These are phyloP conservation scores for Rhabdophis nuchalis DNA, from an alignment of 2,797 vertebrate genomes.

Conservation along the genomic window DNA sequence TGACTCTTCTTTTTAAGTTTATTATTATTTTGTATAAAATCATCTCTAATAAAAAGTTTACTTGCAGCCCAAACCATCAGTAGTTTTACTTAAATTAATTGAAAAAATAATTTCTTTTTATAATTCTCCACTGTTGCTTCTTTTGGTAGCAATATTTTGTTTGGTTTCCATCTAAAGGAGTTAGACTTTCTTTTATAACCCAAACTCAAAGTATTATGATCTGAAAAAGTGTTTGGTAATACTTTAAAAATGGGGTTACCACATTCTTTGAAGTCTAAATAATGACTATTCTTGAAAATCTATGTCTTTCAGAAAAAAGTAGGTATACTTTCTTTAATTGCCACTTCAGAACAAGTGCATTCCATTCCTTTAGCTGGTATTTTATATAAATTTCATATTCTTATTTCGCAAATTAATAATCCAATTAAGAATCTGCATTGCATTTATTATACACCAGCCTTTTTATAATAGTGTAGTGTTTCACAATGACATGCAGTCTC, in stretches of 20 bases:
- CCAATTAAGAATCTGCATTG: not conserved
- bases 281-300: not conserved
- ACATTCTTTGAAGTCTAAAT: not conserved
- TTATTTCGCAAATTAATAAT: not conserved
- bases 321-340: not conserved
- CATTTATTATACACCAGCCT: not conserved
- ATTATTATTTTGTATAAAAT: not conserved
- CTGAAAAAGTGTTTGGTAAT: not conserved
- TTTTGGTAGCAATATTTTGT: not conserved
- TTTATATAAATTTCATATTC: not conserved
- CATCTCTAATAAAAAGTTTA: not conserved
- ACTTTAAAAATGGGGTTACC: not conserved
- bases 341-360: not conserved
- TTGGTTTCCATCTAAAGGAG: not conserved
- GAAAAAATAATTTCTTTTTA: not conserved
- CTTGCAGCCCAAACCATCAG: not conserved
- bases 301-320: not conserved
- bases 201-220: not conserved
- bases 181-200: not conserved
- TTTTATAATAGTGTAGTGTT: not conserved
- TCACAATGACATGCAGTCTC: not conserved
- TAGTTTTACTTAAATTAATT: not conserved
- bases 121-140: not conserved
- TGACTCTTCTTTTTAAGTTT: not conserved
- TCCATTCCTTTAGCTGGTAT: not conserved